Conservation (phyloP, 1,140 invertebrate species). For the Maconellicoccus hirsutus region DNA sequence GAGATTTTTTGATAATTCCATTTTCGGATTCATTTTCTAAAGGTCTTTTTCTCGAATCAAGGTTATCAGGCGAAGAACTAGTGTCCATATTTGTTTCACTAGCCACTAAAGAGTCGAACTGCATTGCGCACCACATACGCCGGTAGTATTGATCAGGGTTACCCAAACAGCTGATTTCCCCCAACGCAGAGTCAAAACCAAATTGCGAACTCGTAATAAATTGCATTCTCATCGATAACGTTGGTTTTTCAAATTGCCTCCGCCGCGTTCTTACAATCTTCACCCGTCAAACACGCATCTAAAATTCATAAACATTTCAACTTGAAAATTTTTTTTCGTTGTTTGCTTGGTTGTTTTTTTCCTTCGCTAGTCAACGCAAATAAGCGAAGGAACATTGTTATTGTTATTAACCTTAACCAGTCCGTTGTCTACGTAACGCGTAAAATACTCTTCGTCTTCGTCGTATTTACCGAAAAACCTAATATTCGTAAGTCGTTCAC, state of each 20-base stretch:
- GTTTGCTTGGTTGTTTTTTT: too few relatives aligned
- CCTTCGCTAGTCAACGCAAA: too few relatives aligned
- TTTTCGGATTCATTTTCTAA: constrained; percentile 73
- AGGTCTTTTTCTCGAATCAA: constrained; percentile 72
- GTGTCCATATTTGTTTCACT: constrained; percentile 46
- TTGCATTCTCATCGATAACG: constrained; percentile 19
- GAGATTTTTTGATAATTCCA: constrained; percentile 74
- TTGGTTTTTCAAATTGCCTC: too few relatives aligned
- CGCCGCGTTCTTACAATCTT: not conserved
- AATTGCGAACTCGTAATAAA: constrained; percentile 20
- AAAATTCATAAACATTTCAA: not conserved
- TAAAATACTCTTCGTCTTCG: too few relatives aligned
- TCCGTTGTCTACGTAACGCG: too few relatives aligned
- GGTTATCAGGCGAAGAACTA: constrained; percentile 66
- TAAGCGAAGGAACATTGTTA: too few relatives aligned
- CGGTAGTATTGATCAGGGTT: constrained; percentile 22
- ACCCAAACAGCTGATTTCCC: constrained; percentile 18
- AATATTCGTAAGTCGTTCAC: too few relatives aligned
- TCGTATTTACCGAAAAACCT: too few relatives aligned
- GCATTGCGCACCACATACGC: constrained; percentile 21
- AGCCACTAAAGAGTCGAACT: constrained; percentile 15
- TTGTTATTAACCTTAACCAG: too few relatives aligned
- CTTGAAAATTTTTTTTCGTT: not conserved
- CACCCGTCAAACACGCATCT: too few relatives aligned
- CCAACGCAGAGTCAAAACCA: constrained; percentile 15